These are phyloP conservation scores for Meteorus cinctellus DNA, from an alignment of 2,888 invertebrate species.

Conservation along the genomic window DNA sequence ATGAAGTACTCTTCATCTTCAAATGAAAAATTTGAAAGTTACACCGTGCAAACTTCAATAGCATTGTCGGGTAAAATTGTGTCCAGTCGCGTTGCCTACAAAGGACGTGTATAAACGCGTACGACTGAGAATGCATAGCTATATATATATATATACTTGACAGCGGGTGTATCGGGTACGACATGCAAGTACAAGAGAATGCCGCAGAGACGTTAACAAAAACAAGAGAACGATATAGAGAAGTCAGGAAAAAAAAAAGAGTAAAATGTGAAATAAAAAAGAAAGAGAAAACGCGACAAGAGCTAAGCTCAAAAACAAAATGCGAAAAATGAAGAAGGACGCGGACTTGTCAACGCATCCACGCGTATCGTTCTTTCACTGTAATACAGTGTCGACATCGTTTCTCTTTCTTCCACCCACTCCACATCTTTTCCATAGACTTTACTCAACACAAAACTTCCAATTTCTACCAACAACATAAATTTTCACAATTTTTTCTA, in stretches of 20 bases:
- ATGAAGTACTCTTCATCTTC: background rate
- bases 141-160: background rate
- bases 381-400: constrained; percentile 21
- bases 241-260: constrained; percentile 5
- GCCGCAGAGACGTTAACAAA: constrained; percentile 1
- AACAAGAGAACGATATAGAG: constrained; percentile 23
- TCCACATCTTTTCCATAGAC: background rate
- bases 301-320: constrained; percentile 9
- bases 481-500: no score
- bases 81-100: constrained; percentile 27
- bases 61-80: constrained; percentile 55
- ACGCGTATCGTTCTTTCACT: constrained; percentile 21
- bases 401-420: background rate
- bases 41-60: background rate
- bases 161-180: constrained; percentile 28
- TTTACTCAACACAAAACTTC: no score
- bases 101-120: background rate
- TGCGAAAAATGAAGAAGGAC: constrained; percentile 31
- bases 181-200: constrained; percentile 25
- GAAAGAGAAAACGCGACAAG: background rate
- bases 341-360: constrained; percentile 30
- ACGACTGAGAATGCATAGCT: background rate
- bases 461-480: no score
- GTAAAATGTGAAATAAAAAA: constrained; percentile 13
- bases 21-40: background rate